A percentile compares a stretch with the other conserved stretches of the same genome.
These are phyloP conservation scores for Tenthredo scrophulariae DNA, from an alignment of 2,888 invertebrate genomes.

Conservation along the genomic window DNA sequence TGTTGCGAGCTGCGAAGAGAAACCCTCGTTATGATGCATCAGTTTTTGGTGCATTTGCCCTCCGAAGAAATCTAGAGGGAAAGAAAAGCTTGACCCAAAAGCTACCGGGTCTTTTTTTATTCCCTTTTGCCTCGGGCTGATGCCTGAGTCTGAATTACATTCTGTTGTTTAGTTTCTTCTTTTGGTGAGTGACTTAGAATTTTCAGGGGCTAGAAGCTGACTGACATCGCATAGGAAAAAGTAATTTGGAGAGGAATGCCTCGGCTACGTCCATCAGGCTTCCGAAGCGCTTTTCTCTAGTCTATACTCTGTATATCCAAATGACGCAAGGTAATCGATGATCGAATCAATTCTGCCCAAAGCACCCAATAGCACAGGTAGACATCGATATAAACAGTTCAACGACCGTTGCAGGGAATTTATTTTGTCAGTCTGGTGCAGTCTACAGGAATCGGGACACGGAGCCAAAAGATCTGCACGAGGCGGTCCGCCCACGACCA, in stretches of 20 bases:
- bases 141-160: conserved; percentile 7
- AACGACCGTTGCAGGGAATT: not conserved
- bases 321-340: not conserved
- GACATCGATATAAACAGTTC: not conserved
- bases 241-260: not conserved
- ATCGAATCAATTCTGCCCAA: not conserved
- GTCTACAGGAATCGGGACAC: not conserved
- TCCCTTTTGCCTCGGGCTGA: not conserved
- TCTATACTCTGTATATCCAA: not conserved
- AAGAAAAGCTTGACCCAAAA: conserved; percentile 19
- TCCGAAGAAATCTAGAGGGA: not conserved
- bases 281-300: not conserved
- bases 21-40: conserved; percentile 44
- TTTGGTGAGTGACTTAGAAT: not conserved
- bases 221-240: not conserved
- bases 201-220: not conserved
- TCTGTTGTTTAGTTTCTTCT: not conserved
- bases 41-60: not conserved
- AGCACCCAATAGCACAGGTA: not conserved
- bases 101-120: conserved; percentile 22
- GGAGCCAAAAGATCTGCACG: conserved; percentile 32
- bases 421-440: conserved; percentile 3
- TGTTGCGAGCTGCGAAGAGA: conserved; percentile 39
- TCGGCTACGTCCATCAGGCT: not conserved
- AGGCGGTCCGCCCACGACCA: conserved; percentile 6